Evolutionary conservation across 2,113 vertebrate genomes (phyloP).

Genomic region (Lepus americanus): DNA sequence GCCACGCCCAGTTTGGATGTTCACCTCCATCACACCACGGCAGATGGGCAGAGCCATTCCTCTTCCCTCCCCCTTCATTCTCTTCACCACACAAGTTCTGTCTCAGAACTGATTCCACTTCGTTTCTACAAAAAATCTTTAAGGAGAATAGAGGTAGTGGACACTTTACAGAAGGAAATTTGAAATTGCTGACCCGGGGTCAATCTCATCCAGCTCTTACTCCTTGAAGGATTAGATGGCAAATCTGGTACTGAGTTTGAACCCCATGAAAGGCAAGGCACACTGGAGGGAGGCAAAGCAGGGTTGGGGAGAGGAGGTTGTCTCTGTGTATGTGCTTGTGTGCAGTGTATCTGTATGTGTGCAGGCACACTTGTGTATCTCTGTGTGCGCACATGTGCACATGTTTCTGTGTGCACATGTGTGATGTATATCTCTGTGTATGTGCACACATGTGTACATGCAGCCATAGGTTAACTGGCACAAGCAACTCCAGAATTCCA

Average conservation of each 20-base stretch:
- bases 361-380: not conserved
- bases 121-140: conserved; percentile 19
- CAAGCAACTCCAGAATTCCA: not conserved
- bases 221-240: not conserved
- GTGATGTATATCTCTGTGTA: not conserved
- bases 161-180: not conserved
- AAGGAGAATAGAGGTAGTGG: not conserved
- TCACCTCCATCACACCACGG: too few species aligned
- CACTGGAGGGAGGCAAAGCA: not conserved
- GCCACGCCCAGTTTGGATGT: not conserved
- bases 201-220: not conserved
- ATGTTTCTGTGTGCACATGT: too few species aligned
- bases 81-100: not conserved
- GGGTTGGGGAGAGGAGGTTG: too few species aligned
- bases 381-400: not conserved
- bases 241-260: not conserved
- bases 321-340: not conserved
- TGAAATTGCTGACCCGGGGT: not conserved
- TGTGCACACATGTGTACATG: too few species aligned
- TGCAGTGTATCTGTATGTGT: not conserved
- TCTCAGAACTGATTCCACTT: not conserved
- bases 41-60: accelerated
- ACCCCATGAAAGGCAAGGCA: not conserved
- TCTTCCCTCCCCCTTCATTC: not conserved
- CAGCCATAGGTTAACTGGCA: not conserved